Conservation (phyloP, 1,140 invertebrate genomes). For the Rhyacophila brunnea region DNA sequence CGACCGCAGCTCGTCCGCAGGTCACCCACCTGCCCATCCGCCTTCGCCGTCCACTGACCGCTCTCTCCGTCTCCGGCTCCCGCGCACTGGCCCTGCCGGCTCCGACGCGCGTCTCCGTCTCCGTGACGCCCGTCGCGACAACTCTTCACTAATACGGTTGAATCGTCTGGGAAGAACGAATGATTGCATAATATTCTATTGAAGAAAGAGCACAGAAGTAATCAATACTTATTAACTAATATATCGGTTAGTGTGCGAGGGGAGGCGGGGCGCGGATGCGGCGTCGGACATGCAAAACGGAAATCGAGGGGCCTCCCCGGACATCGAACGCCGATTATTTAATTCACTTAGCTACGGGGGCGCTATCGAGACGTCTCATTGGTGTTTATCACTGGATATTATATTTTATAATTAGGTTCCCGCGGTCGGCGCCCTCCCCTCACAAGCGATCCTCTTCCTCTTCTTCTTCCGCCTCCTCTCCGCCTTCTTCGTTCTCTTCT, state of each 20-base stretch:
- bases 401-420: conserved; percentile 32
- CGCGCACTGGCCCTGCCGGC: too few species aligned
- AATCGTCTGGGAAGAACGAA: conserved; percentile 24
- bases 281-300: not conserved
- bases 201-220: conserved; percentile 18
- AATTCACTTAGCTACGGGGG: conserved; percentile 6
- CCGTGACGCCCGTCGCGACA: too few species aligned
- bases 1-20: not conserved
- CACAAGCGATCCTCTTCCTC: conserved; percentile 79
- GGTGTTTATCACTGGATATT: conserved; percentile 22
- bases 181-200: conserved; percentile 21
- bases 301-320: not conserved
- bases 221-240: conserved; percentile 19
- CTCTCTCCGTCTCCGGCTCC: too few species aligned
- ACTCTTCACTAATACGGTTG: conserved; percentile 2
- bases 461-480: conserved; percentile 76
- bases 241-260: conserved; percentile 6
- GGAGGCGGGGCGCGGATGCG: conserved; percentile 44
- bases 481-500: conserved; percentile 79
- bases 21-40: not conserved
- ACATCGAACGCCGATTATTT: not conserved
- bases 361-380: conserved; percentile 4
- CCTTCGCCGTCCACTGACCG: too few species aligned
- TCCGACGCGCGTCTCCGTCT: too few species aligned
- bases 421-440: conserved; percentile 51